Percentiles rank a stretch among this genome's conserved stretches.
These are phyloP conservation scores for Pseudomyrmex gracilis DNA, from an alignment of 1,140 invertebrate species.

Conservation along the genomic window DNA sequence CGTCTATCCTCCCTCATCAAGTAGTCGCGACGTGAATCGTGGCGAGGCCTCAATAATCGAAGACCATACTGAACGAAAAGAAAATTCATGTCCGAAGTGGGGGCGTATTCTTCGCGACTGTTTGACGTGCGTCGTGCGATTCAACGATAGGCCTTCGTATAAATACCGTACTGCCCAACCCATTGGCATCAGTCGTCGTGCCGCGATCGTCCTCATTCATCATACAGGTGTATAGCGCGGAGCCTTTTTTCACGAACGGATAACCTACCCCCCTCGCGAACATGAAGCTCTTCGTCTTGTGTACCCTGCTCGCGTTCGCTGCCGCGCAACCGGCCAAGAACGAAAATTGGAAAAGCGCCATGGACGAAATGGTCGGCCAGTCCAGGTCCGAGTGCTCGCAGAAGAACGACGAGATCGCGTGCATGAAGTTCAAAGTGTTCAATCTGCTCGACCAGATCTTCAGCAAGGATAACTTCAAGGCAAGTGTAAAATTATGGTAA, in stretches of 20 bases:
- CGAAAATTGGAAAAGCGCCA: slow-evolving; percentile 89
- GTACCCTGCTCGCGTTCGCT: slow-evolving; percentile 80
- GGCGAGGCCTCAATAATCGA: slow-evolving; percentile 85
- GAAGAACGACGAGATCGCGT: slow-evolving; percentile 91
- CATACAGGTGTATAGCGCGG: slow-evolving; percentile 20
- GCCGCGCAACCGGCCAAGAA: slow-evolving; percentile 88
- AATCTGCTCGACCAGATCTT: slow-evolving; percentile 91
- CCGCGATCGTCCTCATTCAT: slow-evolving; percentile 73
- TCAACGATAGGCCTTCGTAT: slow-evolving; percentile 80
- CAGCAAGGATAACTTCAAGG: slow-evolving; percentile 92
- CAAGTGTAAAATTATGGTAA: slow-evolving; percentile 77
- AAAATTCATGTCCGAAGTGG: slow-evolving; percentile 81
- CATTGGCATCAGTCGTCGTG: slow-evolving; percentile 81
- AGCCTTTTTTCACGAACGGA: slow-evolving; percentile 34
- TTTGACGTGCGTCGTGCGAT: slow-evolving; percentile 60
- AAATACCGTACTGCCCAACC: slow-evolving; percentile 82
- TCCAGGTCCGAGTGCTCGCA: slow-evolving; percentile 90
- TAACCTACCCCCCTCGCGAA: not conserved
- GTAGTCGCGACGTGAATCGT: slow-evolving; percentile 77
- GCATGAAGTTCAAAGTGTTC: slow-evolving; percentile 93
- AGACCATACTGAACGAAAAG: slow-evolving; percentile 86
- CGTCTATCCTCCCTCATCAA: slow-evolving; percentile 30
- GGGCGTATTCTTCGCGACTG: slow-evolving; percentile 57
- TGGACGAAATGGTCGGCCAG: slow-evolving; percentile 91
- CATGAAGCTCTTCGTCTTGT: slow-evolving; percentile 79